phyloP scores from a whole-genome alignment of 2,888 invertebrate genomes.

The Adela reaumurella region DNA sequence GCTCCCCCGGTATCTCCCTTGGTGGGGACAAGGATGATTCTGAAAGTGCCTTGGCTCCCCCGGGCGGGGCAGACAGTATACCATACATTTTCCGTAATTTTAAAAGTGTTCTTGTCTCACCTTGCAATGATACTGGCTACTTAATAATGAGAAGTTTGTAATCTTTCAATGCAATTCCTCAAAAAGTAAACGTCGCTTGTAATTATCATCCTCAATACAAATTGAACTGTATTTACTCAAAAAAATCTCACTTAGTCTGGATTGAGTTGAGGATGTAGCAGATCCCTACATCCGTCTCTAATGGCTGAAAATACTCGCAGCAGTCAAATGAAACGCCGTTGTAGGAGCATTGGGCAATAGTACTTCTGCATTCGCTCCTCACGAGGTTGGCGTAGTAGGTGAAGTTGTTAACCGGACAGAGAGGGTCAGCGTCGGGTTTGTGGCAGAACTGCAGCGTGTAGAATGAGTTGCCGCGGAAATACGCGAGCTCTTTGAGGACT shows the following conservation, averaged over 20 bases:
- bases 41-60: no score
- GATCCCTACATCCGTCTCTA: slow-evolving; percentile 57
- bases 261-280: slow-evolving; percentile 61
- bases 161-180: no score
- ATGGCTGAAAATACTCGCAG: slow-evolving; percentile 57
- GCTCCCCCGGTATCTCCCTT: no score
- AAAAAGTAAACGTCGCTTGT: no score
- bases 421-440: slow-evolving; percentile 35
- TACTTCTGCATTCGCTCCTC: slow-evolving; percentile 42
- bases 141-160: no score
- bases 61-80: no score
- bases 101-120: no score
- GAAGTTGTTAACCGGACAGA: slow-evolving; percentile 60
- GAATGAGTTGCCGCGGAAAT: slow-evolving; percentile 64
- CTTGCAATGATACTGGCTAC: no score
- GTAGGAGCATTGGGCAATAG: slow-evolving; percentile 52
- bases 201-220: no score
- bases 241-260: slow-evolving; percentile 43
- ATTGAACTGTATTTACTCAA: no score
- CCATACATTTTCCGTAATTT: no score
- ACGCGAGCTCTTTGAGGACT: slow-evolving; percentile 64
- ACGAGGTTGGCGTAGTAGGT: slow-evolving; percentile 56
- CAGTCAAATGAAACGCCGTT: slow-evolving; percentile 53
- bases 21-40: no score
- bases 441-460: slow-evolving; percentile 62